These are phyloP conservation scores for Pegoplata infirma DNA, from an alignment of 2,888 invertebrate species.

Conservation along the genomic window DNA sequence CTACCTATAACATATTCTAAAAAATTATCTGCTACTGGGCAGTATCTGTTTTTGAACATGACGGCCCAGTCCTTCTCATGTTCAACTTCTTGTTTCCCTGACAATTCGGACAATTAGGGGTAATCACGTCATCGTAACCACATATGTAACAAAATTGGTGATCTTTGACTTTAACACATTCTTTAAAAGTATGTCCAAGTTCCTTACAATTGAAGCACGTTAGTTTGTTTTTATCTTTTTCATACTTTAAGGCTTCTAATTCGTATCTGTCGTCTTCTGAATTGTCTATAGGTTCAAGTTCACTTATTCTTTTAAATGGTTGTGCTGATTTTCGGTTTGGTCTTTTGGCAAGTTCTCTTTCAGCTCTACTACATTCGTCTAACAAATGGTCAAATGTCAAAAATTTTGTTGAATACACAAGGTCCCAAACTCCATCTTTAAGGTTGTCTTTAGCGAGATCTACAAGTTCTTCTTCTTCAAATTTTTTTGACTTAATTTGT, in stretches of 20 bases:
- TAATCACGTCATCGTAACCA: neutral
- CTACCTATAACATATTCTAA: neutral
- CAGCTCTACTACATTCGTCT: constrained; percentile 6
- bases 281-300: neutral
- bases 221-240: neutral
- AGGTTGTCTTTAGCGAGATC: constrained; percentile 10
- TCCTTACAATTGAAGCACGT: neutral
- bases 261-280: neutral
- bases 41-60: neutral
- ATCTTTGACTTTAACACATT: neutral
- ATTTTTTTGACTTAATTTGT: constrained; percentile 3
- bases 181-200: neutral
- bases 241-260: neutral
- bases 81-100: neutral
- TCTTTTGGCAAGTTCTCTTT: constrained; percentile 5
- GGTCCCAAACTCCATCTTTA: constrained; percentile 1
- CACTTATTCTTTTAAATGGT: neutral
- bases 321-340: neutral
- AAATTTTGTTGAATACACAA: neutral
- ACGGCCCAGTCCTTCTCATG: neutral
- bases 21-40: neutral
- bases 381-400: neutral
- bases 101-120: too few relatives aligned
- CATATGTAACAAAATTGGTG: constrained; percentile 6
- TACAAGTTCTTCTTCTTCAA: neutral